Evolutionary conservation across 2,888 invertebrate genomes (phyloP).

Genomic region (Rhopalosiphum nymphaeae): DNA sequence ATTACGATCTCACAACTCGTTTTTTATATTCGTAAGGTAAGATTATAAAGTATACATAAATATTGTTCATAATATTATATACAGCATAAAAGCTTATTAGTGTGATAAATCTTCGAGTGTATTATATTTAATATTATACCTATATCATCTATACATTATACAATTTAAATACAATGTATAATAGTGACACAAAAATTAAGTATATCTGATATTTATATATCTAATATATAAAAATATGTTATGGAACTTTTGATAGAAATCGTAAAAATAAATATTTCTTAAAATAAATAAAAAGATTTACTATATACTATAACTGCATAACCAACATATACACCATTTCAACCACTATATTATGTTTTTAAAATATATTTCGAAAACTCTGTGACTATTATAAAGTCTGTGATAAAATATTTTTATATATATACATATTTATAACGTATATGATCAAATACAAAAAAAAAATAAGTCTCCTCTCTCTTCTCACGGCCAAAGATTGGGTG

Average conservation of each 20-base stretch:
- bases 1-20: constrained; percentile 59
- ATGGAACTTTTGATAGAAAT: background rate
- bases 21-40: background rate
- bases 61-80: background rate
- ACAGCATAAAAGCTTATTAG: constrained; percentile 1
- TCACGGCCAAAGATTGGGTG: constrained; percentile 65
- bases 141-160: background rate
- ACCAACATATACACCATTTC: background rate
- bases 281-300: background rate
- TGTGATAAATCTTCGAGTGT: constrained; percentile 30
- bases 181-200: background rate
- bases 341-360: constrained; percentile 28
- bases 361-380: constrained; percentile 43
- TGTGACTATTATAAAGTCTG: constrained; percentile 47
- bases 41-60: background rate
- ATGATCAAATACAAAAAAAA: constrained; percentile 60
- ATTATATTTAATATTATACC: background rate
- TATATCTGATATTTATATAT: background rate
- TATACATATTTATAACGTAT: constrained; percentile 10
- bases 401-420: constrained; percentile 60
- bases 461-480: constrained; percentile 64
- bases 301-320: background rate
- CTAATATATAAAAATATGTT: background rate
- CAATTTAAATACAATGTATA: background rate
- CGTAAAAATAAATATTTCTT: background rate